These are phyloP conservation scores for Xyrichtys novacula DNA, from an alignment of 2,797 vertebrate genomes.

Conservation along the genomic window DNA sequence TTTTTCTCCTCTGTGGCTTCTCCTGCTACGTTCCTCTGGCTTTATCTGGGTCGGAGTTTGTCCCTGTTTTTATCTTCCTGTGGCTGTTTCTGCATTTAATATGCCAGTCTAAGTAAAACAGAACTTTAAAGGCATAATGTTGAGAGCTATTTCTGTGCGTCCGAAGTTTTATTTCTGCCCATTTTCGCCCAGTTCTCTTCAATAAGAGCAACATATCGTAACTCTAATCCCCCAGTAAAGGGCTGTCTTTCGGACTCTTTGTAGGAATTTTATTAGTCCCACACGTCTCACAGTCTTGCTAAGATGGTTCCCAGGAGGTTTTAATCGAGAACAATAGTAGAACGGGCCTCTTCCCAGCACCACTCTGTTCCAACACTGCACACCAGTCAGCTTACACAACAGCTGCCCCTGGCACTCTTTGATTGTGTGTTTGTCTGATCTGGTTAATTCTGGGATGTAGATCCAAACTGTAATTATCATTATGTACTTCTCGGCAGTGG, in stretches of 20 bases:
- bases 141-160: conserved; percentile 5
- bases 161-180: conserved; percentile 15
- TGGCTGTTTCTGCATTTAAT: conserved; percentile 18
- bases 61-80: conserved; percentile 3
- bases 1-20: conserved; percentile 52
- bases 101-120: background rate
- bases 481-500: conserved; percentile 79
- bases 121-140: conserved; percentile 6
- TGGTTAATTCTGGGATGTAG: conserved; percentile 79
- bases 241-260: conserved; percentile 40
- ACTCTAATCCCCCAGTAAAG: conserved; percentile 31
- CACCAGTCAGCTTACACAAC: conserved; percentile 58
- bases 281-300: conserved; percentile 48
- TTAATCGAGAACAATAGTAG: conserved; percentile 75
- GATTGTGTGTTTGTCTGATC: conserved; percentile 69
- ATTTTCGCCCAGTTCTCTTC: conserved; percentile 18
- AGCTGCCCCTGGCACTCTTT: conserved; percentile 71
- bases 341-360: conserved; percentile 68
- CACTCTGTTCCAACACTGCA: conserved; percentile 46
- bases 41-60: conserved; percentile 24
- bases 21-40: conserved; percentile 43
- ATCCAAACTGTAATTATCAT: conserved; percentile 84
- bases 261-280: conserved; percentile 59
- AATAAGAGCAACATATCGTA: conserved; percentile 36
- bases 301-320: conserved; percentile 71